Percentiles rank a stretch among this genome's conserved stretches.
These are phyloP conservation scores for Drosophila dunni DNA, from an alignment of 1,140 invertebrate genomes.

Conservation along the genomic window DNA sequence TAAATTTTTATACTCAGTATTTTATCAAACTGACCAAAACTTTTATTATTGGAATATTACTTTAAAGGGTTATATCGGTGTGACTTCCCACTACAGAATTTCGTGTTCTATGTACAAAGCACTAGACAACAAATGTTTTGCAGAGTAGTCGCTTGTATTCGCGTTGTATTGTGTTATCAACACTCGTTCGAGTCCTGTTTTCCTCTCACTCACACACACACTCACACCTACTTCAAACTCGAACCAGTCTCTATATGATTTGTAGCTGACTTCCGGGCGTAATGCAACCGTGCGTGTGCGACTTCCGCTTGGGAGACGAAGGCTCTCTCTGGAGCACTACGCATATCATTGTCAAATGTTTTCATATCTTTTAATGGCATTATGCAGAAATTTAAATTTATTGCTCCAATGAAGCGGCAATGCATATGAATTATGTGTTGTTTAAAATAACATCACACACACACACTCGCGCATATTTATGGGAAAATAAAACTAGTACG, in stretches of 20 bases:
- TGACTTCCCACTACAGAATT: conserved; percentile 24
- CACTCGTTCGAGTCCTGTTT: conserved; percentile 54
- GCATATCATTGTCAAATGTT: conserved; percentile 70
- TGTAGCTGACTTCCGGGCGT: conserved; percentile 63
- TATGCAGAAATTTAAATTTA: conserved; percentile 71
- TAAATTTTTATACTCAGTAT: too few relatives aligned
- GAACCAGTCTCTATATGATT: not conserved
- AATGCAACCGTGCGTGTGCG: conserved; percentile 75
- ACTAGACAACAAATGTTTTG: conserved; percentile 49
- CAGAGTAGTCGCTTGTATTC: conserved; percentile 52
- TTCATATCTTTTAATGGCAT: conserved; percentile 53
- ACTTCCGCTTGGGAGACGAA: conserved; percentile 64
- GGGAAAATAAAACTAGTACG: too few relatives aligned
- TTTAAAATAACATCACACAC: conserved; percentile 27
- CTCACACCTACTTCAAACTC: not conserved
- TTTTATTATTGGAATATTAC: not conserved
- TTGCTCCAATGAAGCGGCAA: conserved; percentile 70
- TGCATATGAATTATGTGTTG: conserved; percentile 55
- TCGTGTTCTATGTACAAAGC: not conserved
- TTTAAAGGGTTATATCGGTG: not conserved
- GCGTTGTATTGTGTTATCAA: conserved; percentile 78
- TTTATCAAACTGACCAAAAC: too few relatives aligned
- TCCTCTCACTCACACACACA: not conserved
- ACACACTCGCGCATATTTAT: not conserved
- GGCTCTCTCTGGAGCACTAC: conserved; percentile 44